These are phyloP conservation scores for Ovis canadensis DNA, from an alignment of 2,113 vertebrate species.

Conservation along the genomic window DNA sequence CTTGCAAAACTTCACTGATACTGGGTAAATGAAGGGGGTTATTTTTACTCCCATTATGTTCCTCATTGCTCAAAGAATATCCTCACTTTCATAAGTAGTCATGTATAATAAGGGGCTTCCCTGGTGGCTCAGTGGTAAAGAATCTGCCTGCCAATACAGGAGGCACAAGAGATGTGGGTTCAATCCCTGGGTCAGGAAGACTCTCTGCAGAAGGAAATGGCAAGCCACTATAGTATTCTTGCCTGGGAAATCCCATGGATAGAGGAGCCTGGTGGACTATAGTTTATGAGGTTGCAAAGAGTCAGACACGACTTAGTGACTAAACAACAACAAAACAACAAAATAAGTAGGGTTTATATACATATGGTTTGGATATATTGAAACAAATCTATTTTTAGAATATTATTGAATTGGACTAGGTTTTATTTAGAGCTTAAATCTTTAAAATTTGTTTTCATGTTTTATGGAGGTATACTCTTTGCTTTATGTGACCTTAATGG, in stretches of 20 bases:
- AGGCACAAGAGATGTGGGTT: neutral
- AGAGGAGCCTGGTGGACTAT: neutral
- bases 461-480: neutral
- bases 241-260: neutral
- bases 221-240: neutral
- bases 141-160: neutral
- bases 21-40: neutral
- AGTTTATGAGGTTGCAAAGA: neutral
- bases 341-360: neutral
- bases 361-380: neutral
- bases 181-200: neutral
- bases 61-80: neutral
- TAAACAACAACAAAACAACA: neutral
- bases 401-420: neutral
- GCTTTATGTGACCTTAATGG: neutral
- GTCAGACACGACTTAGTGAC: neutral
- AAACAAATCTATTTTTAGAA: neutral
- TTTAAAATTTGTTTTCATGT: constrained; percentile 8
- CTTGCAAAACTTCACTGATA: neutral
- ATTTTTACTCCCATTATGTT: neutral
- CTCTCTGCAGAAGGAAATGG: neutral
- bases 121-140: neutral
- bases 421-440: neutral
- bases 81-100: neutral
- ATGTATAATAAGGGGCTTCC: neutral